A percentile compares a stretch with the other conserved stretches of the same genome.
phyloP scores from a whole-genome alignment of 2,888 invertebrate genomes.

The Drosophila leonis region DNA sequence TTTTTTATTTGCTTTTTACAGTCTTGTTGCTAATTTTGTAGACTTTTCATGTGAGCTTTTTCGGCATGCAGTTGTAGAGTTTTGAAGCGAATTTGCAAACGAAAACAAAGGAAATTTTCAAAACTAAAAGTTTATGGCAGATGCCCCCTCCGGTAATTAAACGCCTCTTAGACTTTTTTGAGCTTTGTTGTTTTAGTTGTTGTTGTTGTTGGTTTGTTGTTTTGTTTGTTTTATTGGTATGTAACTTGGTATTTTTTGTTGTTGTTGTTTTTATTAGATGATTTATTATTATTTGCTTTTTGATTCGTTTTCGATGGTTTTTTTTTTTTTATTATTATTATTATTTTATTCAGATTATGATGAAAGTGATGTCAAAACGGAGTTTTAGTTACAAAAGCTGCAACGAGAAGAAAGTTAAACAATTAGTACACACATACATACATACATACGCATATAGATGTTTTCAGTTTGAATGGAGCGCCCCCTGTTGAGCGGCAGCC shows the following conservation, averaged over 20 bases:
- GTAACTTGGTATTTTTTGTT: slow-evolving; percentile 45
- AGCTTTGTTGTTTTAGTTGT: slow-evolving; percentile 71
- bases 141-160: slow-evolving; percentile 53
- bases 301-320: slow-evolving; percentile 83
- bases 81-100: slow-evolving; percentile 61
- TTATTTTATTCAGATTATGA: slow-evolving; percentile 84
- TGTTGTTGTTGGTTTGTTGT: slow-evolving; percentile 53
- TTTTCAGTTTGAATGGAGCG: slow-evolving; percentile 18
- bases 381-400: slow-evolving; percentile 86
- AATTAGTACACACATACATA: slow-evolving; percentile 40
- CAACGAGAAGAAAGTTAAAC: slow-evolving; percentile 61
- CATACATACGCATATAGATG: slow-evolving; percentile 6
- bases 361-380: slow-evolving; percentile 86
- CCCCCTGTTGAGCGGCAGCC: slow-evolving; percentile 40
- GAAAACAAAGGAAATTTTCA: slow-evolving; percentile 68
- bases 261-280: slow-evolving; percentile 72
- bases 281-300: slow-evolving; percentile 83
- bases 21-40: slow-evolving; percentile 34
- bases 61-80: slow-evolving; percentile 34
- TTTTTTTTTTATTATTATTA: slow-evolving; percentile 72
- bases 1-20: slow-evolving; percentile 37
- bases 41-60: slow-evolving; percentile 49
- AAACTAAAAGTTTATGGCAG: slow-evolving; percentile 77
- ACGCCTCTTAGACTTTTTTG: slow-evolving; percentile 72
- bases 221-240: slow-evolving; percentile 55